phyloP scores from a whole-genome alignment of 2,113 vertebrate species.

The Notechis scutatus region DNA sequence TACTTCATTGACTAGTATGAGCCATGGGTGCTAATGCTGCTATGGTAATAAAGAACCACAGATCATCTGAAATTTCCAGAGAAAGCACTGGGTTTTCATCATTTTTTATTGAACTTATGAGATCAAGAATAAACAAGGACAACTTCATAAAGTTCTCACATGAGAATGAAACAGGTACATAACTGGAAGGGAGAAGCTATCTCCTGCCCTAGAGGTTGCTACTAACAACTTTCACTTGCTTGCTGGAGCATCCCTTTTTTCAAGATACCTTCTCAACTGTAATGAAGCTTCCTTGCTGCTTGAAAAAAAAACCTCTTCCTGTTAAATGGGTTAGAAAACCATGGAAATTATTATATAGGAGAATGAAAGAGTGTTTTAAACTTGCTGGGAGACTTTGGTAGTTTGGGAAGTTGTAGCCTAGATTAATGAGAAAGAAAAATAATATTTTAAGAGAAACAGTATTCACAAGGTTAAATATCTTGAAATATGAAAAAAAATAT shows the following conservation, averaged over 20 bases:
- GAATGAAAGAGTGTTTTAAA: neutral
- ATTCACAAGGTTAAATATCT: neutral
- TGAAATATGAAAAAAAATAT: neutral
- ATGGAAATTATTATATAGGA: neutral
- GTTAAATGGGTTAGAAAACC: neutral
- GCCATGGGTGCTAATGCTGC: neutral
- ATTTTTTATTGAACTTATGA: neutral
- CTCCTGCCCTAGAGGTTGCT: neutral
- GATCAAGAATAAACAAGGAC: neutral
- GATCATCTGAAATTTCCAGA: neutral
- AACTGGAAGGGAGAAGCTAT: neutral
- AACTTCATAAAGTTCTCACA: neutral
- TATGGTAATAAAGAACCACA: neutral
- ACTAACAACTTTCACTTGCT: neutral
- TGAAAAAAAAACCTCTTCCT: neutral
- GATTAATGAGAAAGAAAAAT: neutral
- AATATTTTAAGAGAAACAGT: neutral
- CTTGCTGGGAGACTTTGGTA: neutral
- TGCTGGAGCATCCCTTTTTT: neutral
- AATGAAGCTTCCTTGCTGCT: neutral
- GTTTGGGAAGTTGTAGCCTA: neutral
- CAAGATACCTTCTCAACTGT: neutral
- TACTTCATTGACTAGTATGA: neutral
- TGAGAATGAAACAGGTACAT: neutral
- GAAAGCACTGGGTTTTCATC: neutral